Base-by-base conservation (phyloP, 2,888 invertebrate species). In the Metopia argyrocephala region DNA sequence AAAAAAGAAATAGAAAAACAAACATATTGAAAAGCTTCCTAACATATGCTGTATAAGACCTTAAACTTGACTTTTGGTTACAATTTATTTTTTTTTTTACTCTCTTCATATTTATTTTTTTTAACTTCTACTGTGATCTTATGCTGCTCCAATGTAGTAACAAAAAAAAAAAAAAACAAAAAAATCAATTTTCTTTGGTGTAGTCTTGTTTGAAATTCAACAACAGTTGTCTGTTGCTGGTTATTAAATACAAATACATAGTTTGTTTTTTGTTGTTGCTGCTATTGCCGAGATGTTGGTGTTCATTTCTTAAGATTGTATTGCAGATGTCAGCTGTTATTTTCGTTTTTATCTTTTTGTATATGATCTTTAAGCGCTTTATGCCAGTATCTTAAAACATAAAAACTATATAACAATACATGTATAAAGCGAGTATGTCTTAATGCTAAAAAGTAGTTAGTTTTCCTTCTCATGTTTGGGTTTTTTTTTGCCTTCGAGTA, bases 21-120 rank as follows among this genome's bases (percentile, higher is more conserved):
- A 12, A 28, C 38, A 54, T 23, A 57, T 38, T 15, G 38, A 68
- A 65, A 65, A 21, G 27, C 52, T 65, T 69, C 69, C 73, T 76
- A 81, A 78, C 54, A 66, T 70, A 68, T 71, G 68, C 69, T 62
- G 64, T 28, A 28, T 7, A 52, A 86, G 88, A 88, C 88, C 88
- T 88, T 88, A 86, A 88, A 88, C 88, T 88, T 88, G 88, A 88
- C 87, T 87, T 87, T 86, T 85, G 38, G 56, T 4, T 56, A 27
- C 20, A 71, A 82, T 73, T 78, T 59, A 50, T 61, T 65, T 5
- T 68, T 73, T 70, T 52, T 64, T 31, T 27, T 54, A 15, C 28
- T 70, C 23, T 18, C 3, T 57, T 50, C n/a, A n/a, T n/a, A n/a
- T n/a, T n/a, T n/a, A n/a, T 9, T 31, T 31, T 9, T 12, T 12